Base-by-base conservation (phyloP, 1,140 invertebrate species). In the Cydia fagiglandana region DNA sequence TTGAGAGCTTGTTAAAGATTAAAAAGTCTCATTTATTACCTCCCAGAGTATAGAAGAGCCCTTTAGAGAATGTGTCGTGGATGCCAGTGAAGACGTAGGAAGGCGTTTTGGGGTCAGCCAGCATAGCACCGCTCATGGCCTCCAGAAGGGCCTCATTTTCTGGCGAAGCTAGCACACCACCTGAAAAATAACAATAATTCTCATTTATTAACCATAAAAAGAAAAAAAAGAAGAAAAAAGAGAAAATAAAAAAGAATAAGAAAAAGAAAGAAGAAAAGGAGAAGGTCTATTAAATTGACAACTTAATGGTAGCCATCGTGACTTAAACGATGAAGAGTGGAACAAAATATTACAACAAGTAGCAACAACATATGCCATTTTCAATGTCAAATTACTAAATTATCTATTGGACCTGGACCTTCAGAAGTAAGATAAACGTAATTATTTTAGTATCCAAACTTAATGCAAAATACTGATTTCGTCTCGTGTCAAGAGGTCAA, bases 91-190 rank as follows among this genome's bases (percentile, higher is more conserved):
- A 61, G 9, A 61, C 2, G 56, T 61, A 61, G 1, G 56, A 10
- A 0, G 20, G 20, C 1, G 56, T 24, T 24, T 61, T 61, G 20
- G 56, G 20, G 56, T 24, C 2, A 61, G 20, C 17, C 56, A 61
- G 56, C 56, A 61, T 61, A 61, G 56, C 56, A 20, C 17, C 56
- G 20, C 56, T 61, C 56, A 61, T 61, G 20, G 56, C 56, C 20
- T 61, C 56, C 9, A 61, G 20, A 4, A 61, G 56, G 1, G 56
- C 56, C 10, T 61, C 56, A 61, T 12, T 61, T 61, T 61, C 56
- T 24, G 56, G 56, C 10, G 56, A 61, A 61, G 56, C 56, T 6
- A 61, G 56, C n/a, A 24, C 56, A 61, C 56, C 56, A 24, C 56
- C 56, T 61, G 56, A 61, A 61, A 10, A 17, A 61, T 0, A 24